phyloP scores from a whole-genome alignment of 2,113 vertebrate species.

The Sander lucioperca region DNA sequence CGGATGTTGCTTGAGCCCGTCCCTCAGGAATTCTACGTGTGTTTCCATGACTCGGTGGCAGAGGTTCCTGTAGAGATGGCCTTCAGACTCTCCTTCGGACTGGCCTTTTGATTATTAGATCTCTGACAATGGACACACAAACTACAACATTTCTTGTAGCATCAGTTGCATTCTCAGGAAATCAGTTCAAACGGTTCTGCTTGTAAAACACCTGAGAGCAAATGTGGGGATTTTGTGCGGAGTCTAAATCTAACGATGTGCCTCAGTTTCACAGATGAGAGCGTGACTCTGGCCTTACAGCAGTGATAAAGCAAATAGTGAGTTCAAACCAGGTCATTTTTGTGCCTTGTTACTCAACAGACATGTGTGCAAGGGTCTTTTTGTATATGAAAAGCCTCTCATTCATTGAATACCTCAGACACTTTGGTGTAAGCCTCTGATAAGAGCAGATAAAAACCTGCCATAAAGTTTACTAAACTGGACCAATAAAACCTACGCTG shows the following conservation, averaged over 20 bases:
- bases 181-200: not conserved
- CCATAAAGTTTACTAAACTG: constrained; percentile 16
- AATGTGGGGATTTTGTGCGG: not conserved
- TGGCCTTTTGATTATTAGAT: constrained; percentile 82
- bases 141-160: not conserved
- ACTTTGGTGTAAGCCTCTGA: constrained; percentile 3
- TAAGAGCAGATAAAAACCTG: not conserved
- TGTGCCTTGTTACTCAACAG: constrained; percentile 21
- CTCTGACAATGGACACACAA: not conserved
- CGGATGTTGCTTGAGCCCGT: constrained; percentile 92
- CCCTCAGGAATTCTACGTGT: constrained; percentile 96
- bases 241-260: not conserved
- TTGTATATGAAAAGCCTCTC: constrained; percentile 3
- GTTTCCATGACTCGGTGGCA: constrained; percentile 95
- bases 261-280: constrained; percentile 6
- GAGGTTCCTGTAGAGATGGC: constrained; percentile 95
- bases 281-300: not conserved
- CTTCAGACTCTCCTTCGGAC: constrained; percentile 93
- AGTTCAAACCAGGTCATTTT: constrained; percentile 3
- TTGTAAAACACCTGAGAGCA: not conserved
- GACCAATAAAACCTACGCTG: constrained; percentile 9
- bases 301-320: not conserved
- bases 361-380: not conserved
- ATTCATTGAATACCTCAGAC: constrained; percentile 65
- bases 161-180: constrained; percentile 50